phyloP scores from a whole-genome alignment of 2,797 vertebrate genomes.

The Uromys caudimaculatus region DNA sequence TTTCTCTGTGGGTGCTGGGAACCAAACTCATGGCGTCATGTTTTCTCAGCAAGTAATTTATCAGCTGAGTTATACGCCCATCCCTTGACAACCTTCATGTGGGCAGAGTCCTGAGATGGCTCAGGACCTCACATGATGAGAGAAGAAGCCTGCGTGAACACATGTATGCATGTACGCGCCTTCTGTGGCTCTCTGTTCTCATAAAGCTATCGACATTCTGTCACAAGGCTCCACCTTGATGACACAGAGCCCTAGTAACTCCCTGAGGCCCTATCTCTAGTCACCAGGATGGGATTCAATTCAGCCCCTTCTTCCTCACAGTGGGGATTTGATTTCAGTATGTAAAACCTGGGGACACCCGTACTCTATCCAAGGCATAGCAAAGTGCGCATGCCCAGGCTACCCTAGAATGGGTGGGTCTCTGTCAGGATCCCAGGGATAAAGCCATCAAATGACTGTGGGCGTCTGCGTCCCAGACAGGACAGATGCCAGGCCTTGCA shows the following conservation, averaged over 20 bases:
- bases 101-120: neutral
- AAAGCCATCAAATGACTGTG: accelerated
- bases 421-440: neutral
- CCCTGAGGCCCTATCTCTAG: neutral
- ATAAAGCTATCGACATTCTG: neutral
- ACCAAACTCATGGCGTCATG: neutral
- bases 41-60: neutral
- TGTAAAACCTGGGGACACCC: neutral
- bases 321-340: neutral
- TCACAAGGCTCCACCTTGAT: neutral
- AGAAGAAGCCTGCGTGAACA: neutral
- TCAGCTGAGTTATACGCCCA: neutral
- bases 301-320: no score
- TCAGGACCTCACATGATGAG: neutral
- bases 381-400: no score
- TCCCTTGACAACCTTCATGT: neutral
- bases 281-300: no score
- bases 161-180: neutral
- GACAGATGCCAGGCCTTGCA: neutral
- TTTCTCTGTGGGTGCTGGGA: neutral
- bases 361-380: neutral
- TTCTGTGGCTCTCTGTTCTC: neutral
- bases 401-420: neutral
- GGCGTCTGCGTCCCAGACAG: neutral
- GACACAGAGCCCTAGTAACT: no score